These are phyloP conservation scores for Eleutherodactylus coqui DNA, from an alignment of 2,797 vertebrate genomes.

Conservation along the genomic window DNA sequence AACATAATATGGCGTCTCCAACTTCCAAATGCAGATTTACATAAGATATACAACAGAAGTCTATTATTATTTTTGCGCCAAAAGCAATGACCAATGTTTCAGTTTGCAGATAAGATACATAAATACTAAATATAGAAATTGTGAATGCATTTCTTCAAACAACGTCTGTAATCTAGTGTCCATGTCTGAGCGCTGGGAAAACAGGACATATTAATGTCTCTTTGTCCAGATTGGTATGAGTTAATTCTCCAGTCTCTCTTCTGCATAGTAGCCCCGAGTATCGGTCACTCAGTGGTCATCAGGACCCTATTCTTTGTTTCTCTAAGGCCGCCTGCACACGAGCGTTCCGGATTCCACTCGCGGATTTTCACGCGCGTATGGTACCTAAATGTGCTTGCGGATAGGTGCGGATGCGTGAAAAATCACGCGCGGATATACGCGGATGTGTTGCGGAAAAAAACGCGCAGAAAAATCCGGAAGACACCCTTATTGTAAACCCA, in stretches of 20 bases:
- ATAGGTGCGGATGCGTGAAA: no score
- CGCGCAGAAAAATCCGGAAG: no score
- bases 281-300: slow-evolving; percentile 14
- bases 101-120: not conserved
- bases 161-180: not conserved
- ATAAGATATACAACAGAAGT: slow-evolving; percentile 1
- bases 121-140: slow-evolving; percentile 12
- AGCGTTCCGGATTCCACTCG: no score
- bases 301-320: not conserved
- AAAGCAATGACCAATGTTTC: slow-evolving; percentile 9
- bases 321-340: no score
- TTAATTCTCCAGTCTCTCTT: slow-evolving; percentile 20
- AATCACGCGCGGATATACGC: no score
- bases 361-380: no score
- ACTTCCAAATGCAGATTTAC: slow-evolving; percentile 6
- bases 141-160: not conserved
- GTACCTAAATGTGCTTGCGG: no score
- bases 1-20: not conserved
- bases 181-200: slow-evolving; percentile 3
- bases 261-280: slow-evolving; percentile 34
- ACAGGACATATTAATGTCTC: slow-evolving; percentile 20
- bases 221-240: slow-evolving; percentile 19
- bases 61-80: slow-evolving; percentile 22
- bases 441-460: no score
- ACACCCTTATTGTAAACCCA: no score